Evolutionary conservation across 2,113 vertebrate species (phyloP).

Genomic region (Dicaeum eximium): DNA sequence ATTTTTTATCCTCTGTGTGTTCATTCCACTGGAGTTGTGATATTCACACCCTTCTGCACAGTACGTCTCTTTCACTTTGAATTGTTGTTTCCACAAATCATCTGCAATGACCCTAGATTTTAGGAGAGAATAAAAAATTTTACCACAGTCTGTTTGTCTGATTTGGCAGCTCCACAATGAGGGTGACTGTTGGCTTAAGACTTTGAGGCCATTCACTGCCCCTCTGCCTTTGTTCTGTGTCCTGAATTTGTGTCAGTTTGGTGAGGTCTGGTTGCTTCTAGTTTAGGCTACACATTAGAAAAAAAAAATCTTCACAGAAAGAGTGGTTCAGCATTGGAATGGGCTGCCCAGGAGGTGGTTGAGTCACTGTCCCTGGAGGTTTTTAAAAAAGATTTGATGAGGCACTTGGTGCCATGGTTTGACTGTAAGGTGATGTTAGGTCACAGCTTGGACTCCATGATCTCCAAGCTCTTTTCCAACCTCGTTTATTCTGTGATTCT

Average conservation of each 20-base stretch:
- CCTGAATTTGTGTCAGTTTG: not conserved
- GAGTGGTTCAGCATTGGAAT: not conserved
- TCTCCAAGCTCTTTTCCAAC: not conserved
- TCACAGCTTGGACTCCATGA: not conserved
- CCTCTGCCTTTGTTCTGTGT: not conserved
- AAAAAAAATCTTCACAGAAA: not conserved
- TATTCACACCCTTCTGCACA: not conserved
- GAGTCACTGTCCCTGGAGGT: not conserved
- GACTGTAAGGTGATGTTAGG: not conserved
- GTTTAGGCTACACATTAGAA: not conserved
- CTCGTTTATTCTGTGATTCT: not conserved
- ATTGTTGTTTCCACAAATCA: not conserved
- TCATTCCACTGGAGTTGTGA: not conserved
- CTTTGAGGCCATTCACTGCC: not conserved
- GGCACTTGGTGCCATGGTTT: not conserved
- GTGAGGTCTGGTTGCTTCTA: not conserved
- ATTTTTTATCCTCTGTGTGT: not conserved
- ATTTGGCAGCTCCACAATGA: not conserved
- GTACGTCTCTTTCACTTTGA: not conserved
- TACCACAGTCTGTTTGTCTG: not conserved
- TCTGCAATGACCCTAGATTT: not conserved
- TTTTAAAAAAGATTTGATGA: not conserved
- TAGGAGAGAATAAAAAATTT: not conserved
- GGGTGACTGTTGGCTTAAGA: not conserved
- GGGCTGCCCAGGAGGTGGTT: not conserved